Base-by-base conservation (phyloP, 2,797 vertebrate genomes). In the Paratrypauchen microcephalus region DNA sequence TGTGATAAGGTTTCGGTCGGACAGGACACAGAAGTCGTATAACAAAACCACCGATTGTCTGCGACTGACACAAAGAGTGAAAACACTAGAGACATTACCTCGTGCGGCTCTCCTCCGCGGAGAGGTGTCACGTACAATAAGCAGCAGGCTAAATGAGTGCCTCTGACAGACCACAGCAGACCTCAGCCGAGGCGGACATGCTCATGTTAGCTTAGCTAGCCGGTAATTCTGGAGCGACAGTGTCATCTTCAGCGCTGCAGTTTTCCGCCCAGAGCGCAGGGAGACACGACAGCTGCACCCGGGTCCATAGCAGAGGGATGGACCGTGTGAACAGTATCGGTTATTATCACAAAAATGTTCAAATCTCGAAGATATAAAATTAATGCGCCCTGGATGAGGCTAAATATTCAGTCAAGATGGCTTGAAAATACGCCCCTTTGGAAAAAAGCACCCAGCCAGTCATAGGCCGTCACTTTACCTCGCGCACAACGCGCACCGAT, bases 331-430 rank as follows among this genome's bases (percentile, higher is more conserved):
- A 80, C 50, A 60, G 58, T 58, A 69, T 23, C 18, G 11, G 64
- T 78, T 60, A 19, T 36, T 69, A 75, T 79, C 67, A 83, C 60
- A 2, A 58, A 55, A 64, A 39, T 52, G 57, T 59, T 30, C 39
- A 84, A 88, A 86, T 60, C 65, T 57, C 50, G 76, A 90, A 89
- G 82, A 91, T 88, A 91, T 88, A 80, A 82, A 86, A 86, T 91
- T 88, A 90, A 89, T 91, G 85, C 86, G 84, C 84, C 87, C 89
- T 86, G 85, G 88, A 91, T 88, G 79, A 81, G 81, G 90, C 90
- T 90, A 92, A 90, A 91, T 90, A 91, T 93, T 92, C 91, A 88
- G 92, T 92, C 90, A 91, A 93, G 87, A 92, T 92, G 92, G 90
- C 89, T 91, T 88, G 88, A 90, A 92, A 93, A 92, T 90, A 93